phyloP scores from a whole-genome alignment of 2,113 vertebrate genomes.

The Bos taurus region ARS-UCD2.0 NC_037354.1:11084001-11084500 shows the following conservation, averaged over 20 bases:
- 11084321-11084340: background rate
- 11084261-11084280: background rate
- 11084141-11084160: background rate
- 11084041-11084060: background rate
- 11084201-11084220: background rate
- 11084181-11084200: background rate
- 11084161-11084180: background rate
- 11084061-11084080: background rate
- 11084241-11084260: background rate
- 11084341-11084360: background rate
- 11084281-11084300: background rate
- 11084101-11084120: background rate
- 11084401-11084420: background rate
- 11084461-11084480: background rate
- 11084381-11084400: background rate
- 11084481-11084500: background rate
- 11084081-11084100: background rate
- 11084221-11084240: background rate
- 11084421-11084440: background rate
- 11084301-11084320: background rate
- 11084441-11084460: background rate
- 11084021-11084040: slow-evolving; percentile 7
- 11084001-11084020: background rate
- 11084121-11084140: background rate
- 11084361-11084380: background rate